These are phyloP conservation scores for Anneissia japonica DNA, from an alignment of 35 echinoderm and acorn worm genomes.

Conservation along the genomic window DNA sequence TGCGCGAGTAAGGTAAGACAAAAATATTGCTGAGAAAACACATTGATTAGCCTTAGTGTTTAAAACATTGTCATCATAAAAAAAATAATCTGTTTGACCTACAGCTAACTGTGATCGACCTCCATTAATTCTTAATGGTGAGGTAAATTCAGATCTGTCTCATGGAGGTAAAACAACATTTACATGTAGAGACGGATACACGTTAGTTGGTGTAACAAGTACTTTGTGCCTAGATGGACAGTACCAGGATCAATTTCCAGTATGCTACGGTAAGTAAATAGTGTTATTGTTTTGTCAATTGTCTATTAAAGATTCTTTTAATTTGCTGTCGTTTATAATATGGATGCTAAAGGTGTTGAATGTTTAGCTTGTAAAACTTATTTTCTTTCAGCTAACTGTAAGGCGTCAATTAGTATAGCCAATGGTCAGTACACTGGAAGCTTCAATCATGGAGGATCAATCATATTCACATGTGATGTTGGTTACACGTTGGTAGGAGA, in stretches of 20 bases:
- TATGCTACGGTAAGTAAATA: neutral
- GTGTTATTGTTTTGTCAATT: too few species aligned
- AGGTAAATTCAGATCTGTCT: neutral
- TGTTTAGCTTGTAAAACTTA: too few species aligned
- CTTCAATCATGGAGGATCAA: neutral
- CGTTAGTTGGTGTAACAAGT: neutral
- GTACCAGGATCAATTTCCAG: neutral
- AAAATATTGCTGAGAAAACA: too few species aligned
- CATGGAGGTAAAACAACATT: neutral
- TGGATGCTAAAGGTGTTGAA: too few species aligned
- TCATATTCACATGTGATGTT: slow-evolving; percentile 3
- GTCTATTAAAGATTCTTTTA: too few species aligned
- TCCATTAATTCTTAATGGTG: neutral
- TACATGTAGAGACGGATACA: neutral
- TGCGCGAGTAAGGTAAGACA: too few species aligned
- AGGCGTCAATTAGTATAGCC: neutral
- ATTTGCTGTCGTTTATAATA: too few species aligned
- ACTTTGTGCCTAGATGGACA: neutral
- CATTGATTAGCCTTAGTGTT: too few species aligned
- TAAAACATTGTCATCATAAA: too few species aligned
- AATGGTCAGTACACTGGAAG: neutral
- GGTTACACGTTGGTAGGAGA: slow-evolving; percentile 1
- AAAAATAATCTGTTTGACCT: too few species aligned
- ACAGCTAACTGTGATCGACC: neutral
- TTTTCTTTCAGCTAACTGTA: neutral